Conservation (phyloP, 2,113 vertebrate genomes). For the Carollia perspicillata region DNA sequence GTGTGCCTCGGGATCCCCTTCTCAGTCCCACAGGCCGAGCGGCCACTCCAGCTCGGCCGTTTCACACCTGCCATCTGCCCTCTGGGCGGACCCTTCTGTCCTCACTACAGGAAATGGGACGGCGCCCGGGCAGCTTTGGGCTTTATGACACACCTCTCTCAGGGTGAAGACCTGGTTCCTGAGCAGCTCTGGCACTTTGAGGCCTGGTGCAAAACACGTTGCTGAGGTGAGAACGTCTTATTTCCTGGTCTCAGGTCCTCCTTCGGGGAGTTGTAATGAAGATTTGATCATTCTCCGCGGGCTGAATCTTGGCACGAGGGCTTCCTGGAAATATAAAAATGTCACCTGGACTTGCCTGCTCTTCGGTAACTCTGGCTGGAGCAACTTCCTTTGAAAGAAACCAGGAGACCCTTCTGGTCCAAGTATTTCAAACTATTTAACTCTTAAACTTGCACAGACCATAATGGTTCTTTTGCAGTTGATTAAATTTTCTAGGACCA, state of each 20-base stretch:
- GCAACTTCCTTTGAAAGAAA: constrained; percentile 44
- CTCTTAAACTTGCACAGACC: background rate
- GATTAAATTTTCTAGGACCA: constrained; percentile 26
- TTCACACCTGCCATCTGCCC: background rate
- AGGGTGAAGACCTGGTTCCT: background rate
- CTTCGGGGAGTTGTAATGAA: constrained; percentile 46
- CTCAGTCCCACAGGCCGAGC: background rate
- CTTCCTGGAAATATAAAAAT: constrained; percentile 58
- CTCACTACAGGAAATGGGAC: background rate
- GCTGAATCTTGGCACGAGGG: constrained; percentile 37
- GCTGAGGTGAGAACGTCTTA: background rate
- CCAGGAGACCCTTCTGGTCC: background rate
- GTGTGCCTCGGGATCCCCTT: background rate
- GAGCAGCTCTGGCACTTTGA: background rate
- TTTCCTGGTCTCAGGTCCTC: background rate
- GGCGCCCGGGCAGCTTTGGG: accelerated
- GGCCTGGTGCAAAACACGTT: background rate
- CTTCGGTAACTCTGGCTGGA: constrained; percentile 36
- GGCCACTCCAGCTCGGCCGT: background rate
- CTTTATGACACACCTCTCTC: background rate
- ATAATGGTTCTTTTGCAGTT: background rate
- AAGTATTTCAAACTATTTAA: constrained; percentile 29
- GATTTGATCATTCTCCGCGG: constrained; percentile 28
- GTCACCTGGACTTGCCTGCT: background rate
- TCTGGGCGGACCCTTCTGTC: background rate